Conservation (phyloP, 2,797 vertebrate genomes). For the Pempheris klunzingeri region DNA sequence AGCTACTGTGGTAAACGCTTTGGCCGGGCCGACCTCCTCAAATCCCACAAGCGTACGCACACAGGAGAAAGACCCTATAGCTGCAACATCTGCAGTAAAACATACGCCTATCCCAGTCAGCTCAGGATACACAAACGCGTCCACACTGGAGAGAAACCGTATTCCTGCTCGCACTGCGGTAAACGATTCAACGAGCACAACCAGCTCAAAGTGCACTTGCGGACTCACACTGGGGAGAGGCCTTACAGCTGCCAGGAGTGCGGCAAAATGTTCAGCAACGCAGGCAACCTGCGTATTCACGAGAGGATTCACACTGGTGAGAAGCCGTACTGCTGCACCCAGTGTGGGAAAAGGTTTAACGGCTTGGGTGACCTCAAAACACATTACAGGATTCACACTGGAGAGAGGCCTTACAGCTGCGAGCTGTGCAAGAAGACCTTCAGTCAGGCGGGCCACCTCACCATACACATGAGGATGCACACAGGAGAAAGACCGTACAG, state of each 20-base stretch:
- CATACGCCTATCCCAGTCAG: conserved; percentile 82
- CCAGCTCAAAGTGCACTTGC: conserved; percentile 85
- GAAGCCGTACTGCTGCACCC: conserved; percentile 83
- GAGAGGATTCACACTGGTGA: conserved; percentile 85
- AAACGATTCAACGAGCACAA: conserved; percentile 85
- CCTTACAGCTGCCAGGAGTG: conserved; percentile 84
- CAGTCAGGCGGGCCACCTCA: conserved; percentile 86
- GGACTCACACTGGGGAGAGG: conserved; percentile 85
- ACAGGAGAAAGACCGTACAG: conserved; percentile 84
- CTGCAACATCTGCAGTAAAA: conserved; percentile 86
- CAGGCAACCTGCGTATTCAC: conserved; percentile 83
- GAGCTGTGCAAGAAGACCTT: conserved; percentile 85
- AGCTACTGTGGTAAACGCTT: conserved; percentile 86
- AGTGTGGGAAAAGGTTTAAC: conserved; percentile 85
- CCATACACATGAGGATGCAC: conserved; percentile 87
- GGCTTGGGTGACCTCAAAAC: conserved; percentile 84
- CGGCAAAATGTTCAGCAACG: conserved; percentile 82
- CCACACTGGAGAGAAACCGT: conserved; percentile 89
- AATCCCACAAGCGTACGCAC: conserved; percentile 86
- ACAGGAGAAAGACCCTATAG: conserved; percentile 87
- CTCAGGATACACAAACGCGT: conserved; percentile 86
- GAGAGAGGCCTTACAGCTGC: conserved; percentile 84
- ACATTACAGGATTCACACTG: conserved; percentile 84
- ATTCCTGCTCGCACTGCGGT: conserved; percentile 79
- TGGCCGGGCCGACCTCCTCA: conserved; percentile 83